phyloP scores from a whole-genome alignment of 30 jellyfish, hydroid and myxozoan genomes.

The Pelagia noctiluca region DNA sequence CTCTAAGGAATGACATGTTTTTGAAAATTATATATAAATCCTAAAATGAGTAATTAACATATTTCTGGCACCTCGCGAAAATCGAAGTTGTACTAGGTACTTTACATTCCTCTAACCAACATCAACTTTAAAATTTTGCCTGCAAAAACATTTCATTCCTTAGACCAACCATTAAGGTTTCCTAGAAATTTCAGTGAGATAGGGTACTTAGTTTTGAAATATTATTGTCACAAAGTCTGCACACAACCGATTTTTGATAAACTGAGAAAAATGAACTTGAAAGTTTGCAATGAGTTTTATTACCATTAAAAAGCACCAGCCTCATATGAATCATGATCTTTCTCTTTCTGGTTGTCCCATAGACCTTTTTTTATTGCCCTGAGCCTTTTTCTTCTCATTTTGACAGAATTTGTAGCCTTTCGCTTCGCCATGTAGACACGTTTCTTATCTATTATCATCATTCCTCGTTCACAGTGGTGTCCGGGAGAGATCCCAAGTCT shows the following conservation, averaged over 20 bases:
- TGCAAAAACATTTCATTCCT: too few species aligned
- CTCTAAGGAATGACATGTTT: too few species aligned
- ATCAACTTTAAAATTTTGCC: too few species aligned
- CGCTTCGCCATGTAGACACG: neutral
- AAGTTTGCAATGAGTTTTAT: neutral
- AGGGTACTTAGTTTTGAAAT: neutral
- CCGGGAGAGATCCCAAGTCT: neutral
- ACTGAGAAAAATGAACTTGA: neutral
- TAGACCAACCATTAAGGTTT: neutral
- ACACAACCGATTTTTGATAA: neutral
- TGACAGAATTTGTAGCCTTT: neutral
- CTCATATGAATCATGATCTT: constrained; percentile 38
- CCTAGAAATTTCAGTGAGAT: neutral
- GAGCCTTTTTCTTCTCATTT: constrained; percentile 28
- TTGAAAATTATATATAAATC: too few species aligned
- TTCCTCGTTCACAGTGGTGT: neutral
- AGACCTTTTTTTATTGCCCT: constrained; percentile 51
- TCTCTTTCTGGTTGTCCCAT: constrained; percentile 31
- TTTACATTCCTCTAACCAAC: too few species aligned
- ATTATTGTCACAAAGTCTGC: neutral
- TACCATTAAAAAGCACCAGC: constrained; percentile 21
- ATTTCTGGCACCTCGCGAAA: too few species aligned
- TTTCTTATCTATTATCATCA: neutral
- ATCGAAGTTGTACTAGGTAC: too few species aligned
- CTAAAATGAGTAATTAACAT: too few species aligned